These are phyloP conservation scores for Psilopogon haemacephalus DNA, from an alignment of 2,113 vertebrate genomes.

Conservation along the genomic window DNA sequence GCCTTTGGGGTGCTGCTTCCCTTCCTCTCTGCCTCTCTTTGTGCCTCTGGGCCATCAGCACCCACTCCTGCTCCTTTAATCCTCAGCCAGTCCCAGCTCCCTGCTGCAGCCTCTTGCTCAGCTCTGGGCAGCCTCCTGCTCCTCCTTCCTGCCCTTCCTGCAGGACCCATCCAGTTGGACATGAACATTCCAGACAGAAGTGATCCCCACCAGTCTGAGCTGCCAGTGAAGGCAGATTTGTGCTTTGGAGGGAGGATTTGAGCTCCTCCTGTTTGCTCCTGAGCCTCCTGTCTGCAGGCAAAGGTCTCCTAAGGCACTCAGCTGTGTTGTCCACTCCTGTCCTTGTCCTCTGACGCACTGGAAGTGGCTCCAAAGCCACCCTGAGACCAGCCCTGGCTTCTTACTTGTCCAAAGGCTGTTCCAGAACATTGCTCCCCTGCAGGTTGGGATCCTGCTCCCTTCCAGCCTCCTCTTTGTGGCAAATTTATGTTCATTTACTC, in stretches of 20 bases:
- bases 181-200: slow-evolving; percentile 41
- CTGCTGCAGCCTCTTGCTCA: neutral
- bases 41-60: neutral
- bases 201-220: neutral
- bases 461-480: neutral
- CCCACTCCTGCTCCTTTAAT: neutral
- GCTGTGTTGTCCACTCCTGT: neutral
- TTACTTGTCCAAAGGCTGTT: neutral
- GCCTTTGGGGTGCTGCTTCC: neutral
- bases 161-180: neutral
- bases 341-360: slow-evolving; percentile 45
- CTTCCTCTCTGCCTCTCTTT: neutral
- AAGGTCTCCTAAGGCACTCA: neutral
- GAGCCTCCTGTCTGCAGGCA: neutral
- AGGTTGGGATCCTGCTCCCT: slow-evolving; percentile 21
- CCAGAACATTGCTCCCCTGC: neutral
- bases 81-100: no score
- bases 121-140: neutral
- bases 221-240: slow-evolving; percentile 25
- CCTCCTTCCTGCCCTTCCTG: neutral
- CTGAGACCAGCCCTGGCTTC: neutral
- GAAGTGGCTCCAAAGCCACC: neutral
- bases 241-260: neutral
- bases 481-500: slow-evolving; percentile 33
- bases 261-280: slow-evolving; percentile 17